Percentiles rank a stretch among this genome's conserved stretches.
Conservation (phyloP, 2,888 invertebrate species). For the Agrilus mali region DNA sequence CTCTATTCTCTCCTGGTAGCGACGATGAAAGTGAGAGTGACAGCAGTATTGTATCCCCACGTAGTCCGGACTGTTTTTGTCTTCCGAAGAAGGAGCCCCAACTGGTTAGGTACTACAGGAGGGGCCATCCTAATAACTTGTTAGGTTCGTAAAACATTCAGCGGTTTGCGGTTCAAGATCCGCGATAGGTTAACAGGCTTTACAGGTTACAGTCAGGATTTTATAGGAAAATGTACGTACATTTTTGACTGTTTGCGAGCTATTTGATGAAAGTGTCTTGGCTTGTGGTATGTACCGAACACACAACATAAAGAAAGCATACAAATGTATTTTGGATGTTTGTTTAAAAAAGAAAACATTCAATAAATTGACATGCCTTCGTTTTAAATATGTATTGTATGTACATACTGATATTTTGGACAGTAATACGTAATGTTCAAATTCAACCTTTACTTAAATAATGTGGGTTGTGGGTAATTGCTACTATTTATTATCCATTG, state of each 20-base stretch:
- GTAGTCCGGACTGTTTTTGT: slow-evolving; percentile 31
- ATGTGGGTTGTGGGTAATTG: too few species aligned
- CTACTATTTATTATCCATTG: too few species aligned
- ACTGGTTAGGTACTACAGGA: slow-evolving; percentile 25
- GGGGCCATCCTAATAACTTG: slow-evolving; percentile 29
- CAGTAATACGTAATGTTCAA: too few species aligned
- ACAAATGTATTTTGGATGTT: too few species aligned
- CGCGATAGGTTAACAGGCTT: slow-evolving; percentile 11
- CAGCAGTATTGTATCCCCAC: slow-evolving; percentile 34
- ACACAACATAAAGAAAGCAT: neutral
- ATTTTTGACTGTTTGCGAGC: slow-evolving; percentile 8
- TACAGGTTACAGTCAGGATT: slow-evolving; percentile 9
- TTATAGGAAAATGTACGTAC: slow-evolving; percentile 15
- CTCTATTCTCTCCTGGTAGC: slow-evolving; percentile 45
- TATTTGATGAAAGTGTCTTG: slow-evolving; percentile 18
- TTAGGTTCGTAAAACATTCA: slow-evolving; percentile 30
- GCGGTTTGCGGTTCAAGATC: slow-evolving; percentile 14
- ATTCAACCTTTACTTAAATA: too few species aligned
- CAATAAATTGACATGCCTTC: too few species aligned
- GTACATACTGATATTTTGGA: too few species aligned
- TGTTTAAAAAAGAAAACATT: too few species aligned
- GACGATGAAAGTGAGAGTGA: slow-evolving; percentile 39
- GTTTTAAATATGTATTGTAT: too few species aligned
- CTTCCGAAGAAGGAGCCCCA: slow-evolving; percentile 21
- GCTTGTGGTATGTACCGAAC: slow-evolving; percentile 7